Evolutionary conservation across 2,888 invertebrate species (phyloP), one percentile per base, ranked within the genome.

Genomic region (Lycophotia porphyrea): DNA sequence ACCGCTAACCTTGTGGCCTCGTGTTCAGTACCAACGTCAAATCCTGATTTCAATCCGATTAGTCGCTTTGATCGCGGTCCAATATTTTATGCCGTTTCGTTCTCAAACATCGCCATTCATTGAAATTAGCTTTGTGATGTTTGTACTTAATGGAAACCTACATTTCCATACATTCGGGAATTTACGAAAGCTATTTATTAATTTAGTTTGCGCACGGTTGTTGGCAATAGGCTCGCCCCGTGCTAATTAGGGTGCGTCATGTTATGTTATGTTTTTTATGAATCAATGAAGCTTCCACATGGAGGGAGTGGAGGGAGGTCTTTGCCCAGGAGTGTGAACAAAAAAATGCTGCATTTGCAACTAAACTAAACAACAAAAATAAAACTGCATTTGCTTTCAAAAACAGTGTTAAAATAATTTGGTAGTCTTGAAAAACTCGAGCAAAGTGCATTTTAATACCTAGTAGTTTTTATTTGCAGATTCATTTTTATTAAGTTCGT

Each of bases 41-140:
- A 84, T 84, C 81, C 84, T 84, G 87, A 89, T 90, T 89, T 87
- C 89, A 85, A 88, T 87, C 88, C 85, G 90, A 91, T 91, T 90
- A 86, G 78, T 76, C 83, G 84, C 86, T 90, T 88, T 90, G 86
- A 91, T 87, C 83, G 74, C 21, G 61, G 63, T 34, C 80, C 85
- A 84, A 87, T 89, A 88, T 90, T 90, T 90, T 84, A 89, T 89
- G 77, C 81, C 84, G 82, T 84, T 88, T 87, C 82, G 83, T 86
- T 84, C 76, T 81, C 80, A 81, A 84, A 86, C 78, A 76, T 66
- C 27, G 31, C 58, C 61, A 60, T 58, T 79, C 74, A 75, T 78
- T 80, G 65, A 78, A 84, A 82, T 87, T 71, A 78, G 66, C 60
- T 73, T 74, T 55, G 44, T n/a, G 66, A 78, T 71, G 47, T 63